Base-by-base conservation (phyloP, 2,888 invertebrate species). In the Electrophaes corylata region DNA sequence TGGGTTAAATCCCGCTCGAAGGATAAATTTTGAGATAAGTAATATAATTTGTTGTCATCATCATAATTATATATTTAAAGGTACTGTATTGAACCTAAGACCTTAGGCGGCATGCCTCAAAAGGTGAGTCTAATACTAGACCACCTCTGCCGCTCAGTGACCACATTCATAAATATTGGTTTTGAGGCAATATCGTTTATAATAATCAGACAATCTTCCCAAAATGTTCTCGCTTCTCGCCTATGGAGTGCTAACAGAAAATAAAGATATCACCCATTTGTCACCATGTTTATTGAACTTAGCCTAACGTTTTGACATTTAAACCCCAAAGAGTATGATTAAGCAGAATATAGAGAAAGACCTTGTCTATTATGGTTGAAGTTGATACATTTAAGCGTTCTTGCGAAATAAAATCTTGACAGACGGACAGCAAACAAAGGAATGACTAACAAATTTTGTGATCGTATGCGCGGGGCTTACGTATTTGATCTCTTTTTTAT, bases 271-370 rank as follows among this genome's bases (percentile, higher is more conserved):
- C 54, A 58, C 45, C 58, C 57, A 64, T 62, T 53, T 49, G 50
- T 64, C 51, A 65, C 58, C 40, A 26, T 64, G 49, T 65, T 67
- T 67, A 65, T 65, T 65, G 55, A 65, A 37, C 47, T 61, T 45
- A 57, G 12, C 37, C 52, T 44, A 50, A 57, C 58, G 56, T 18
- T 46, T 37, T 19, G 55, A 51, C 51, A 37, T 39, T 51, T 18
- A 48, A 26, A 37, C 3, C 12, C 10, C 37, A 11, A 16, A 33
- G 51, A 55, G 54, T 43, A 45, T 4, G 48, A n/a, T 39, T 5
- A 33, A 57, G 18, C 12, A 26, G 14, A 10, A 6, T 20, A 11
- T 23, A 14, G 40, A 44, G 23, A n/a, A n/a, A n/a, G n/a, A n/a
- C n/a, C n/a, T n/a, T n/a, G n/a, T n/a, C n/a, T n/a, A n/a, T n/a